These are phyloP conservation scores for Eustalomyia histrio DNA, from an alignment of 2,888 invertebrate species.

Conservation along the genomic window DNA sequence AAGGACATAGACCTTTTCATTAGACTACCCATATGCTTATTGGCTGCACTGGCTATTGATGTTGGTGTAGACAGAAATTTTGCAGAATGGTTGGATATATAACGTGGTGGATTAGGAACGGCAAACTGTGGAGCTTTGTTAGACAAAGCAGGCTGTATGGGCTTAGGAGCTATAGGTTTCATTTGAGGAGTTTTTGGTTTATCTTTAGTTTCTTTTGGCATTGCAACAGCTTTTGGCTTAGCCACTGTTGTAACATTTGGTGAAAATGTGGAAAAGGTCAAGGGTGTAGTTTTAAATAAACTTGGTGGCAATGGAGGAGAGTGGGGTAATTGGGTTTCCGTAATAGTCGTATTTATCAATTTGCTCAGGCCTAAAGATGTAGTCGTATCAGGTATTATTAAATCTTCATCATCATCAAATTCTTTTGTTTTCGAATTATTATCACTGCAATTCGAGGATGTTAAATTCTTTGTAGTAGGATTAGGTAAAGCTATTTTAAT, in stretches of 20 bases:
- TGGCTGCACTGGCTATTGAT: conserved; percentile 77
- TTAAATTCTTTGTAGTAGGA: conserved; percentile 16
- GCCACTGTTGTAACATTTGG: conserved; percentile 45
- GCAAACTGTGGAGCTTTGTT: conserved; percentile 70
- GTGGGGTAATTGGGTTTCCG: conserved; percentile 72
- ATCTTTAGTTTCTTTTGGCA: conserved; percentile 44
- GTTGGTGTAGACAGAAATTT: conserved; percentile 71
- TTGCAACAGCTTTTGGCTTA: conserved; percentile 47
- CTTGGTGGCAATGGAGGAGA: conserved; percentile 78
- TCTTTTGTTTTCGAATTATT: conserved; percentile 16
- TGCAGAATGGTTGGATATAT: conserved; percentile 66
- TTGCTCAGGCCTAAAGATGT: conserved; percentile 58
- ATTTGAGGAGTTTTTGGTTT: conserved; percentile 55
- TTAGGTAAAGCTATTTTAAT: conserved; percentile 45
- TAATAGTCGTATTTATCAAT: conserved; percentile 65
- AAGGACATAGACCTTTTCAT: conserved; percentile 76
- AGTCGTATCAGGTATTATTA: conserved; percentile 55
- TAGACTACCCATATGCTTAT: conserved; percentile 71
- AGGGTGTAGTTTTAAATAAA: conserved; percentile 75
- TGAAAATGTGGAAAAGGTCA: conserved; percentile 70
- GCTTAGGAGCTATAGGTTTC: conserved; percentile 60
- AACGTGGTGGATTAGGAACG: conserved; percentile 74
- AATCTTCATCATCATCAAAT: conserved; percentile 52
- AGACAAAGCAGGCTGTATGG: conserved; percentile 15
- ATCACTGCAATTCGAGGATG: background rate